Evolutionary conservation across 2,888 invertebrate species (phyloP).

Genomic region (Calliopum simillimum): DNA sequence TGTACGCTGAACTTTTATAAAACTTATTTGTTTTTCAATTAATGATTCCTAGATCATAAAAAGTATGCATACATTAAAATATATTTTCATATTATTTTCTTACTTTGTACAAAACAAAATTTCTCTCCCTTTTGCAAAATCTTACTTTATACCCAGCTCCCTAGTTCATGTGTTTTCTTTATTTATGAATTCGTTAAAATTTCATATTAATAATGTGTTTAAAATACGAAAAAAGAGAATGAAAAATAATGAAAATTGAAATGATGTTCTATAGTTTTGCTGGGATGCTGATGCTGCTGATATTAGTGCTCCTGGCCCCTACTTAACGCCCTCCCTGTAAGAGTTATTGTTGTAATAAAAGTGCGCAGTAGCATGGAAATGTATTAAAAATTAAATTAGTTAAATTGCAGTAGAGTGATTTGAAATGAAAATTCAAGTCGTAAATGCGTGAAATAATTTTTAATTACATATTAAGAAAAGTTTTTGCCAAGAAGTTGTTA

Average conservation of each 20-base stretch:
- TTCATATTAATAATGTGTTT: slow-evolving; percentile 12
- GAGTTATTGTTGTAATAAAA: slow-evolving; percentile 10
- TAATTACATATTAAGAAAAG: slow-evolving; percentile 2
- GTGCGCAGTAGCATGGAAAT: background rate
- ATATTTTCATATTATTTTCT: too few relatives aligned
- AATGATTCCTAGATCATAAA: too few relatives aligned
- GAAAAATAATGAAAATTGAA: background rate
- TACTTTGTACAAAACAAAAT: too few relatives aligned
- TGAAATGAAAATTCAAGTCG: slow-evolving; percentile 1
- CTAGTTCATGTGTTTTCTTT: background rate
- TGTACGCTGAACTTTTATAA: too few relatives aligned
- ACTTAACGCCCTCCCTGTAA: background rate
- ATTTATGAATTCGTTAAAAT: slow-evolving; percentile 20
- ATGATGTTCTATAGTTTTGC: background rate
- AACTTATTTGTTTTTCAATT: too few relatives aligned
- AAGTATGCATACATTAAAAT: too few relatives aligned
- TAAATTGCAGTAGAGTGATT: background rate
- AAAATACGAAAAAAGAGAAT: background rate
- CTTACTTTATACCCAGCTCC: background rate
- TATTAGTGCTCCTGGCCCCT: too few relatives aligned
- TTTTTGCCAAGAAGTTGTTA: too few relatives aligned
- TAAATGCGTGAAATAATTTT: slow-evolving; percentile 7
- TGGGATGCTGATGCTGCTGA: too few relatives aligned
- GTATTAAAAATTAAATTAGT: background rate
- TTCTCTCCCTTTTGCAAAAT: background rate